phyloP scores from a whole-genome alignment of 2,113 vertebrate genomes.

The Apistogramma diplotaenia region DNA sequence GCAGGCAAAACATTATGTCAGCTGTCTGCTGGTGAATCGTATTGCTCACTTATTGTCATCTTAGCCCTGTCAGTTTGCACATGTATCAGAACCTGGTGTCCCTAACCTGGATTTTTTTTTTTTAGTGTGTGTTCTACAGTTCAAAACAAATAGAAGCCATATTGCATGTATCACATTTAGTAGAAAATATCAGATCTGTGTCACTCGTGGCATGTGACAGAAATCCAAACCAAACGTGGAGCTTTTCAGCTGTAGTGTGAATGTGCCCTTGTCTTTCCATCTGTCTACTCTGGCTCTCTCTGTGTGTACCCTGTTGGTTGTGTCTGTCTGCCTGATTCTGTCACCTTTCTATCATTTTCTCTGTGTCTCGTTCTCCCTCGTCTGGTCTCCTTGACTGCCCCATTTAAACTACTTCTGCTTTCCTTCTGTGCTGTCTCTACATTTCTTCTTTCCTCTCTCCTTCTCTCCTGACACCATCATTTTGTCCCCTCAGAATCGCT shows the following conservation, averaged over 20 bases:
- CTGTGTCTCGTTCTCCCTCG: conserved; percentile 12
- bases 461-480: conserved; percentile 27
- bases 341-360: conserved; percentile 47
- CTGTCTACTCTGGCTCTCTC: conserved; percentile 25
- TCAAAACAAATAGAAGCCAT: not conserved
- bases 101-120: not conserved
- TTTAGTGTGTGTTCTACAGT: not conserved
- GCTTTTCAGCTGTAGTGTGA: conserved; percentile 33
- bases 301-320: conserved; percentile 14
- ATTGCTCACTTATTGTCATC: not conserved
- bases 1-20: conserved; percentile 13
- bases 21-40: conserved; percentile 13
- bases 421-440: not conserved
- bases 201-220: conserved; percentile 32
- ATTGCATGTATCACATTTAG: conserved; percentile 12
- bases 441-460: not conserved
- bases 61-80: not conserved
- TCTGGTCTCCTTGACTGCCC: conserved; percentile 28
- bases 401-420: conserved; percentile 25
- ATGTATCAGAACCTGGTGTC: not conserved
- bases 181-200: conserved; percentile 38
- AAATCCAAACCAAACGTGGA: conserved; percentile 25
- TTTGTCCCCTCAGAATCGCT: conserved; percentile 40
- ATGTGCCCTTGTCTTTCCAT: conserved; percentile 46
- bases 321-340: conserved; percentile 32